Evolutionary conservation across 2,888 invertebrate genomes (phyloP).

Genomic region (Masnerella sp.): DNA sequence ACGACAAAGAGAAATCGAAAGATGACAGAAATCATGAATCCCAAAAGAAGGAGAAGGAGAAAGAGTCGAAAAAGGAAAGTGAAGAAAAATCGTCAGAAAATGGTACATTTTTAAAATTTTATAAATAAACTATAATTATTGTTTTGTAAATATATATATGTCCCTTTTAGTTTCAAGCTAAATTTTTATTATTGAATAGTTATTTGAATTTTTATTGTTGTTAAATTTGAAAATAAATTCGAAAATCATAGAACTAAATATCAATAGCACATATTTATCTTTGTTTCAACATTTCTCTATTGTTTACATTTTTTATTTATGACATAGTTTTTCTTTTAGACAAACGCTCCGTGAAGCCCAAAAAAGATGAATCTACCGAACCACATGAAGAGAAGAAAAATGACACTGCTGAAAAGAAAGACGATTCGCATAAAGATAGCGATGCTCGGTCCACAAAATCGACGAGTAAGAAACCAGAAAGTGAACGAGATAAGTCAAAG

Average conservation of each 20-base stretch:
- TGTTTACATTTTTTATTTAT: not conserved
- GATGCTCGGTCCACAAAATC: conserved; percentile 79
- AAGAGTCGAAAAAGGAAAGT: conserved; percentile 78
- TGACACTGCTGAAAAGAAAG: conserved; percentile 76
- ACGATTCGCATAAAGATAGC: conserved; percentile 72
- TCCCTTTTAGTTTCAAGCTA: no score
- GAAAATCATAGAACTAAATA: no score
- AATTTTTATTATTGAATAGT: no score
- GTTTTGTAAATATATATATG: no score
- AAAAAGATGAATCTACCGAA: conserved; percentile 71
- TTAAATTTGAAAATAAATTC: no score
- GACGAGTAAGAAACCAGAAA: conserved; percentile 76
- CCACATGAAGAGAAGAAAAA: conserved; percentile 78
- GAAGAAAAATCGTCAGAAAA: conserved; percentile 75
- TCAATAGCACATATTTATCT: no score
- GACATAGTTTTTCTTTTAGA: conserved; percentile 30
- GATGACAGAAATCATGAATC: conserved; percentile 71
- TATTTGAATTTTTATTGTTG: no score
- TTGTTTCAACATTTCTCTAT: no score
- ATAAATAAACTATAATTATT: no score
- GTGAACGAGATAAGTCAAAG: conserved; percentile 70
- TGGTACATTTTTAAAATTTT: conserved; percentile 43
- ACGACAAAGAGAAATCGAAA: conserved; percentile 77
- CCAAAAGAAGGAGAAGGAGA: conserved; percentile 71
- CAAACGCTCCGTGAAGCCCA: conserved; percentile 50